A percentile compares a stretch with the other conserved stretches of the same genome.
These are phyloP conservation scores for Ennomos erosarius DNA, from an alignment of 2,888 invertebrate genomes.

Conservation along the genomic window DNA sequence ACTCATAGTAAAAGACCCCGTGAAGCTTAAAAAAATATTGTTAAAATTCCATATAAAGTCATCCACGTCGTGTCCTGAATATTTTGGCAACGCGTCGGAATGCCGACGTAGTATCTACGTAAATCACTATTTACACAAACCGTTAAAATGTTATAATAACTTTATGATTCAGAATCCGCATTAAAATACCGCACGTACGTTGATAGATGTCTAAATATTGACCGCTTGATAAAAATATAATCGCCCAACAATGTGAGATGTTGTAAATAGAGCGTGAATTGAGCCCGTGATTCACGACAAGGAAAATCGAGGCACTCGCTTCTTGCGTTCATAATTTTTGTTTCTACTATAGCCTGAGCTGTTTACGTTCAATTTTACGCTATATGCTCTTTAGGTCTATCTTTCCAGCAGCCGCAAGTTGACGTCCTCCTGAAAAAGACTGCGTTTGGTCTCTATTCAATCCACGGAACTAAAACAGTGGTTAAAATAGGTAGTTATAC, in stretches of 20 bases:
- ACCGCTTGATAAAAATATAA: conserved; percentile 42
- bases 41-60: conserved; percentile 22
- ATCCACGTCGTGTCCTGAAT: neutral
- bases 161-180: conserved; percentile 46
- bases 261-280: conserved; percentile 31
- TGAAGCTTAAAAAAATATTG: neutral
- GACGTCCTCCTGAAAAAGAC: no score
- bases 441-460: no score
- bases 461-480: no score
- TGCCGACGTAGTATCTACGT: conserved; percentile 30
- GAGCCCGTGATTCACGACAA: conserved; percentile 29
- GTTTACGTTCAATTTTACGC: no score
- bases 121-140: conserved; percentile 30
- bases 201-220: conserved; percentile 50
- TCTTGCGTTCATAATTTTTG: no score
- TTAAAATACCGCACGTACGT: conserved; percentile 43
- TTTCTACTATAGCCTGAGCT: no score
- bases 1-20: no score
- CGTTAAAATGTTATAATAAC: conserved; percentile 30
- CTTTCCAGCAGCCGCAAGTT: no score
- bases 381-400: no score
- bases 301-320: no score
- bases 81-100: conserved; percentile 27
- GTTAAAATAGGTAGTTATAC: no score
- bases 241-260: conserved; percentile 33